Base-by-base conservation (phyloP, 2,797 vertebrate genomes). In the Rhynchonycteris naso region DNA sequence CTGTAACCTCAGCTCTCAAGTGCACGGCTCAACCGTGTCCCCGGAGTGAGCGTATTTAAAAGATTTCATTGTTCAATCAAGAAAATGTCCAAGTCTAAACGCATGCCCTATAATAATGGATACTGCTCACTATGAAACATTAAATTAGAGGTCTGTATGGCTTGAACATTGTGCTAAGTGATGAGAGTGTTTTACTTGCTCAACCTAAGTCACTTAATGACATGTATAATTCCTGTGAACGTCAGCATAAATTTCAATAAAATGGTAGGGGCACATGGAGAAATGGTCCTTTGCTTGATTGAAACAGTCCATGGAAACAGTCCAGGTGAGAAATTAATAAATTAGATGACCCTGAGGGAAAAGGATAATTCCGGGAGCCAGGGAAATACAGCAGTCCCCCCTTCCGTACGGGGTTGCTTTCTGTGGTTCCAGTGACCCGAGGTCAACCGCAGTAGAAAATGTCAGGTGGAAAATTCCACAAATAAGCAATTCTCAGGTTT, bases 11-110 rank as follows among this genome's bases (percentile, higher is more conserved):
- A 28, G 65, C 50, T 22, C 2, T 50, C 4, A 50, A 54, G 19
- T n/a, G 1, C 5, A 1, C n/a, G 65, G 54, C 56, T 63, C 35
- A 91, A 21, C 16, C 52, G 63, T 54, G 30, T 54, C 24, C 47
- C 28, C 56, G 50, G 18, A 56, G 3, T 50, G 54, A 90, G 35
- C 5, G 4, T 15, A 74, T 43, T 78, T 65, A 35, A 63, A 86
- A 47, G 1, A 93, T 22, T 82, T 72, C 58, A 86, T 54, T 63
- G 4, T 74, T 81, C 78, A 74, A 21, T 50, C 19, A 68, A 90
- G 58, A 63, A 95, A 90, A 58, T 68, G 68, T 30, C 26, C 68
- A 52, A 52, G 76, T 74, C 76, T 76, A 92, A 96, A 68, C 47
- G 47, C 22, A 58, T 71, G 61, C 9, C 63, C 94, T 86, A 22